Evolutionary conservation across 2,888 invertebrate genomes (phyloP), one percentile per base, ranked within the genome.

Genomic region (Cecidostiba fungosa): DNA sequence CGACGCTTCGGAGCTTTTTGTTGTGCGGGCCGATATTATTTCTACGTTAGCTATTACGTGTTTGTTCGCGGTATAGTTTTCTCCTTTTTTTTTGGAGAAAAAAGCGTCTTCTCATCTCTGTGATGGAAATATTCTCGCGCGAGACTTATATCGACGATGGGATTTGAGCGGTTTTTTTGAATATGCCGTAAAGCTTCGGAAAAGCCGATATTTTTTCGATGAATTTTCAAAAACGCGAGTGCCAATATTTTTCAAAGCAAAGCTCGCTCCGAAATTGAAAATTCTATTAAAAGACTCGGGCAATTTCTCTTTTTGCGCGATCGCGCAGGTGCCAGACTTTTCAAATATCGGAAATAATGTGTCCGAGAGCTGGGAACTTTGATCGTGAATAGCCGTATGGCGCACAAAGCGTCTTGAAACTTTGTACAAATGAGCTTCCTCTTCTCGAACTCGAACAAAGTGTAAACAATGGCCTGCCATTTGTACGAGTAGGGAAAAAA

Each of bases 381-480:
- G 59, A 59, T 59, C n/a, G 59, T 23, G n/a, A n/a, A 59, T 50
- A 50, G 50, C 14, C 50, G 5, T 19, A 8, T 14, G 3, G 54
- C n/a, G 1, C 4, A 19, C 26, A 50, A 16, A 50, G 50, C 50
- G 47, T 50, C 26, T 74, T 26, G n/a, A 19, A 50, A 74, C 26
- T 43, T 50, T 74, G 16, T 43, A 50, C 50, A 74, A 74, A 74
- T 74, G 47, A 50, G 50, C 47, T 50, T 29, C 50, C 74, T 16
- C 29, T 29, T 23, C 50, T 16, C 50, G 6, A 14, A 47, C n/a
- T 74, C n/a, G 36, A 70, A 36, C 36, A 70, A 70, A 70, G 36
- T 36, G 2, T 70, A 70, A 36, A 70, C 19, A 59, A 59, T 59
- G 23, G 10, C 8, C 6, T n/a, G 23, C 23, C 59, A 23, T 50